Evolutionary conservation across 23 tunicate species (phyloP).

Genomic region (Corella eumyota): DNA sequence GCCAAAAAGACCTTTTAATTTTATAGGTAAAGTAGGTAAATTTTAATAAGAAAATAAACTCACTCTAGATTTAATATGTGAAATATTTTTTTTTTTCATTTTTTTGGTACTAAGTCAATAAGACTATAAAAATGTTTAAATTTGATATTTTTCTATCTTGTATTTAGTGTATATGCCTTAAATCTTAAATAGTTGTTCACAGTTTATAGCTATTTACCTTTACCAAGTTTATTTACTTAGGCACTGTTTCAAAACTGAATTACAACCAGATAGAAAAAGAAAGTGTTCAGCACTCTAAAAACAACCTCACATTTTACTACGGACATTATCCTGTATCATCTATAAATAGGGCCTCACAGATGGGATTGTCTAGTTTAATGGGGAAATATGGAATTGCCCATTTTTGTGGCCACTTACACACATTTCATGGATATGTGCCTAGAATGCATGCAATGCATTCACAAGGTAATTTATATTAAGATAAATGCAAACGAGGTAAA

Average conservation of each 20-base stretch:
- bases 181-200: too few species aligned
- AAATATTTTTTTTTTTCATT: not conserved
- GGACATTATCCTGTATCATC: constrained; percentile 84
- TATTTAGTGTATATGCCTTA: too few species aligned
- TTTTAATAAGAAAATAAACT: too few species aligned
- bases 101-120: not conserved
- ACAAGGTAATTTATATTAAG: too few species aligned
- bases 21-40: constrained; percentile 52
- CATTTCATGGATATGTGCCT: constrained; percentile 39
- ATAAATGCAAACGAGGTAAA: too few species aligned
- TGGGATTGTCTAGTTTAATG: constrained; percentile 27
- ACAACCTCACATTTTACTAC: constrained; percentile 80
- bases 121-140: too few species aligned
- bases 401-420: constrained; percentile 83
- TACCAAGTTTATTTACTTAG: too few species aligned
- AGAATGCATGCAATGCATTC: constrained; percentile 60
- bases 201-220: too few species aligned
- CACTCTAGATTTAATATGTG: too few species aligned
- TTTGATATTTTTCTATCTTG: too few species aligned
- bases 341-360: constrained; percentile 12
- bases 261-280: constrained; percentile 21
- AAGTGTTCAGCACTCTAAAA: constrained; percentile 5
- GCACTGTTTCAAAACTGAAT: too few species aligned
- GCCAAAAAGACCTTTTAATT: constrained; percentile 80
- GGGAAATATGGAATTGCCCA: constrained; percentile 49